Evolutionary conservation across 2,797 vertebrate genomes (phyloP).

Genomic region (Falco columbarius): DNA sequence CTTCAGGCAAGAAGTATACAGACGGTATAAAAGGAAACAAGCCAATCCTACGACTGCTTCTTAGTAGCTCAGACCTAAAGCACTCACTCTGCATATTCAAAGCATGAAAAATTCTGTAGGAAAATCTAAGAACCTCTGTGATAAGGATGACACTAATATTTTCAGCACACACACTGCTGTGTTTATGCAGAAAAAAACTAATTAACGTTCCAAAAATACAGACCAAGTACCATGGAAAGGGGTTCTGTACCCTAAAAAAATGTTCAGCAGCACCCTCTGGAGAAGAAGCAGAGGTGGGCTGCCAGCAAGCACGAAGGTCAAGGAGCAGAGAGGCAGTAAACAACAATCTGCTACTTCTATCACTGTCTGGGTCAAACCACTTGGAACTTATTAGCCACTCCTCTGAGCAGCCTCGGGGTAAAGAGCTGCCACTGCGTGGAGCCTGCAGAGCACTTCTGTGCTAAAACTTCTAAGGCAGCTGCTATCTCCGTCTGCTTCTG

Average conservation of each 20-base stretch:
- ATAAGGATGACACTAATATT: neutral
- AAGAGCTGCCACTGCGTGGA: neutral
- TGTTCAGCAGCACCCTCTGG: neutral
- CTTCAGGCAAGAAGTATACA: neutral
- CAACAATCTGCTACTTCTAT: neutral
- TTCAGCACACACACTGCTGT: neutral
- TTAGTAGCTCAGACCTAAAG: neutral
- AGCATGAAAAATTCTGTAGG: neutral
- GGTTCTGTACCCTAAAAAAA: neutral
- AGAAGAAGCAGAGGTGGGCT: neutral
- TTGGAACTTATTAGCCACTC: neutral
- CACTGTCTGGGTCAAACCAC: neutral
- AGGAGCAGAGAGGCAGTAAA: neutral
- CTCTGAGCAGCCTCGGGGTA: neutral
- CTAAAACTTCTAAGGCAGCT: neutral
- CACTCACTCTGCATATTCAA: rapidly evolving
- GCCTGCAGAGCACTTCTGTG: neutral
- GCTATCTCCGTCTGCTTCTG: neutral
- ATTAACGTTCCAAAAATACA: rapidly evolving
- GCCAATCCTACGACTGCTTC: neutral
- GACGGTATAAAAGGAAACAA: neutral
- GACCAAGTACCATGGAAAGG: neutral
- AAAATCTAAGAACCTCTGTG: neutral
- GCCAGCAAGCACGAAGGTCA: neutral
- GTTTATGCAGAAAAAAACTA: neutral